Percentiles rank a stretch among this genome's conserved stretches.
These are phyloP conservation scores for Muscidifurax raptorellus DNA, from an alignment of 1,140 invertebrate genomes.

Conservation along the genomic window DNA sequence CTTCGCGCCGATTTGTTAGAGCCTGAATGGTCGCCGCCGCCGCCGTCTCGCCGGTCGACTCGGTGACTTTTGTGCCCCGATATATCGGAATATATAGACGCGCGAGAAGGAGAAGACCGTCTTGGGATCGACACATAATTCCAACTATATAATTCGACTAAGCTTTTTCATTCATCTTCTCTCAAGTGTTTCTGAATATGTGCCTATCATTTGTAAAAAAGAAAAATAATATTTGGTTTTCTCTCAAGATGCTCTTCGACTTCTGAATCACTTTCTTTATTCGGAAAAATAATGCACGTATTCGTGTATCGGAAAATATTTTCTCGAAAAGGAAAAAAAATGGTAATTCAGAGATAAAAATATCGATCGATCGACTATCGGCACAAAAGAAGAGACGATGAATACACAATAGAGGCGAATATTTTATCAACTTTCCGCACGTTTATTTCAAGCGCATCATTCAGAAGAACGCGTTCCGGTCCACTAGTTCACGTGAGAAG, in stretches of 20 bases:
- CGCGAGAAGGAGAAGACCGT: background rate
- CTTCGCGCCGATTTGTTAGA: conserved; percentile 33
- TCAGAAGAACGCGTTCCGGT: background rate
- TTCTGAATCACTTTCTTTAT: too few relatives aligned
- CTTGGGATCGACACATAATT: background rate
- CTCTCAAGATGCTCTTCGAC: too few relatives aligned
- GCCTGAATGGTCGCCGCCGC: background rate
- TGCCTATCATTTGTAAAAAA: background rate
- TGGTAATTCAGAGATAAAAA: background rate
- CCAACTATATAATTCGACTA: background rate
- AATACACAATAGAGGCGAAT: too few relatives aligned
- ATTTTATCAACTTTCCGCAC: background rate
- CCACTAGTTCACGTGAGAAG: conserved; percentile 24
- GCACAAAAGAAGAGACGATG: too few relatives aligned
- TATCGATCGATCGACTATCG: background rate
- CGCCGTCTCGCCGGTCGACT: background rate
- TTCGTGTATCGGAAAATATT: too few relatives aligned
- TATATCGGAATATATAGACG: background rate
- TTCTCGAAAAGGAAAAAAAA: background rate
- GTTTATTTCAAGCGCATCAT: background rate
- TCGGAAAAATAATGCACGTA: too few relatives aligned
- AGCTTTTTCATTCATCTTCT: background rate
- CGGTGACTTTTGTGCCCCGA: conserved; percentile 30
- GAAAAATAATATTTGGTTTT: too few relatives aligned
- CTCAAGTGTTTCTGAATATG: background rate